A percentile compares a stretch with the other conserved stretches of the same genome.
phyloP scores from a whole-genome alignment of 2,888 invertebrate species.

The Troides helena region DNA sequence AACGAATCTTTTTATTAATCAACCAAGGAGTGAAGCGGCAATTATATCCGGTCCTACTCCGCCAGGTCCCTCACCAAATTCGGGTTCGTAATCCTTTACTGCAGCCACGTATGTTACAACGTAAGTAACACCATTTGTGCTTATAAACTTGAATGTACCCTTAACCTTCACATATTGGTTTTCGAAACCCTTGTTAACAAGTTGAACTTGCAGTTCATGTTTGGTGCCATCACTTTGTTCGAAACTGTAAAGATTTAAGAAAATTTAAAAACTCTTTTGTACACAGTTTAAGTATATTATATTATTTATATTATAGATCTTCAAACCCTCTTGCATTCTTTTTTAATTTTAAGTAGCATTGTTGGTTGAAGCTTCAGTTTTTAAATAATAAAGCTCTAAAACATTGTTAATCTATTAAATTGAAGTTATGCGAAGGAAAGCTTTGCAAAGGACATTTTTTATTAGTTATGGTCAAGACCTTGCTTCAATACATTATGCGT shows the following conservation, averaged over 20 bases:
- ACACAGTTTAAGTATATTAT: too few relatives aligned
- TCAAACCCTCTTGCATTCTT: too few relatives aligned
- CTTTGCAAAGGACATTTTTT: too few relatives aligned
- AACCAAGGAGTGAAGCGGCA: conserved; percentile 44
- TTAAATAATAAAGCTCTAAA: too few relatives aligned
- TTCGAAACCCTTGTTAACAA: conserved; percentile 67
- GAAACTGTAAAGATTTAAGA: conserved; percentile 39
- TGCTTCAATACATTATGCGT: neutral
- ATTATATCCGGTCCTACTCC: conserved; percentile 42
- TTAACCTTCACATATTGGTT: conserved; percentile 63
- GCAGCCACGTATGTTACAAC: conserved; percentile 75
- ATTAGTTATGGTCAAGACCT: neutral
- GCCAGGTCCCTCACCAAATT: conserved; percentile 50
- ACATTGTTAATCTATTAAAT: too few relatives aligned
- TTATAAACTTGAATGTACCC: conserved; percentile 70
- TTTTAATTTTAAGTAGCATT: too few relatives aligned
- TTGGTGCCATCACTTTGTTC: conserved; percentile 67
- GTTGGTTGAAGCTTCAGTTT: too few relatives aligned
- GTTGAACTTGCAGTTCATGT: conserved; percentile 59
- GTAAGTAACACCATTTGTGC: conserved; percentile 67
- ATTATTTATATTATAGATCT: too few relatives aligned
- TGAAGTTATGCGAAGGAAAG: too few relatives aligned
- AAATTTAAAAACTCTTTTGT: too few relatives aligned
- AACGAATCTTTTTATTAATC: conserved; percentile 16
- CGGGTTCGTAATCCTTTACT: conserved; percentile 51